Base-by-base conservation (phyloP, 1,140 invertebrate genomes). In the Trichonephila clavata region DNA sequence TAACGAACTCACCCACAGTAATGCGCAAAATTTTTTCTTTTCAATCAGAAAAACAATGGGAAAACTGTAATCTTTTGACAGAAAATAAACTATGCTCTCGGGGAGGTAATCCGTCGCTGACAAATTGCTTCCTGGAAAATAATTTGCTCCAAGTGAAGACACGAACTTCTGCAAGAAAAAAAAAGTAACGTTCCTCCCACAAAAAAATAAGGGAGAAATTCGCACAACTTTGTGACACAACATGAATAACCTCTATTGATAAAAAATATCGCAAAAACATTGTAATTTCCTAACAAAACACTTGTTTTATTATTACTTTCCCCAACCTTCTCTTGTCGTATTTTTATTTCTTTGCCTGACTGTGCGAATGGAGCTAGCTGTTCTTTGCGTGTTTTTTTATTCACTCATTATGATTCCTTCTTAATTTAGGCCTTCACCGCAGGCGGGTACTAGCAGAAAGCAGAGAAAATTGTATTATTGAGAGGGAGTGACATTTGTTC, bases 231-330 rank as follows among this genome's bases (percentile, higher is more conserved):
- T 77, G 18, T 77, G 71, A 32, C 71, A 77, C 71, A 39, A 77
- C 71, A 39, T 77, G 71, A 77, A 77, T 77, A 77, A 13, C 71
- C 27, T 2, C 71, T 32, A 32, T 32, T 16, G 27, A 27, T 14
- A 77, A 77, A 77, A 77, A 77, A 77, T 77, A 77, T 77, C 71
- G 27, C 27, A 77, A 77, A 77, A 77, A 77, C 71, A 77, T 77
- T 77, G 71, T 77, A 77, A 77, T 77, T 77, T 77, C 71, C 71
- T 77, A 77, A 32, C 71, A 77, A 77, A 77, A 77, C 71, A 77
- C 27, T 77, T 77, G 24, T 77, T 77, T 77, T 77, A 77, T 77
- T 77, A 77, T 77, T 77, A 27, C 71, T 77, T 77, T 32, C 27
- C 32, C 16, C 14, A 77, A 14, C 14, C 16, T 39, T 24, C 14